Evolutionary conservation across 2,888 invertebrate species (phyloP).

Genomic region (Archaeoteleia sp.): DNA sequence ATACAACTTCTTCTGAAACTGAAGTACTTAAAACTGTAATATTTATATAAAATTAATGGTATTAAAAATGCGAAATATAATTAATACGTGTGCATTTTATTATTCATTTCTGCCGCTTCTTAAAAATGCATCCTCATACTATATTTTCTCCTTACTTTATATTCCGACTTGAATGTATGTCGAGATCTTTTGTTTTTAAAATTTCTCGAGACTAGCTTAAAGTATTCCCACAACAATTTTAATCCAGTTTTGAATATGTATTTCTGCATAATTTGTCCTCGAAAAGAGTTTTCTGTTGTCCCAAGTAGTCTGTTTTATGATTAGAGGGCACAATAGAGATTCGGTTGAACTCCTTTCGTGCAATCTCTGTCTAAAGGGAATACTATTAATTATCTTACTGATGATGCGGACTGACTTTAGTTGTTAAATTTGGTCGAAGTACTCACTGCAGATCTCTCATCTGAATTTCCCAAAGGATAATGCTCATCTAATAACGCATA

Average conservation of each 20-base stretch:
- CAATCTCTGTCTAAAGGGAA: slow-evolving; percentile 37
- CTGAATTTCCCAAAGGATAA: slow-evolving; percentile 48
- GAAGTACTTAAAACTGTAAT: slow-evolving; percentile 6
- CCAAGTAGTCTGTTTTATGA: slow-evolving; percentile 26
- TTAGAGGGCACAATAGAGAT: slow-evolving; percentile 32
- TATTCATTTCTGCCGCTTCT: no score
- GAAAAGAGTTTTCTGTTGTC: slow-evolving; percentile 22
- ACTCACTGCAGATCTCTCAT: slow-evolving; percentile 40
- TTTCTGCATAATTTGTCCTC: not conserved
- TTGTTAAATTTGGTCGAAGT: slow-evolving; percentile 35
- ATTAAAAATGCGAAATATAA: not conserved
- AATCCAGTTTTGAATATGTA: not conserved
- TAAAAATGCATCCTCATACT: no score
- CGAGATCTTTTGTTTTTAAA: no score
- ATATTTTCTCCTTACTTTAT: no score
- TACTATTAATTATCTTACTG: slow-evolving; percentile 48
- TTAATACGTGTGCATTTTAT: no score
- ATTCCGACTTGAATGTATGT: no score
- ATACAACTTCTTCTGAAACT: slow-evolving; percentile 70
- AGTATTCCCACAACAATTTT: no score
- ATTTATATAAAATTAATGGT: slow-evolving; percentile 1
- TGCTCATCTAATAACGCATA: slow-evolving; percentile 37
- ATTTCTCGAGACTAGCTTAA: no score
- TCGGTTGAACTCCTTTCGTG: slow-evolving; percentile 29
- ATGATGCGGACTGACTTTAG: slow-evolving; percentile 37